phyloP scores from a whole-genome alignment of 2,113 vertebrate species.

The Mustelus asterias region DNA sequence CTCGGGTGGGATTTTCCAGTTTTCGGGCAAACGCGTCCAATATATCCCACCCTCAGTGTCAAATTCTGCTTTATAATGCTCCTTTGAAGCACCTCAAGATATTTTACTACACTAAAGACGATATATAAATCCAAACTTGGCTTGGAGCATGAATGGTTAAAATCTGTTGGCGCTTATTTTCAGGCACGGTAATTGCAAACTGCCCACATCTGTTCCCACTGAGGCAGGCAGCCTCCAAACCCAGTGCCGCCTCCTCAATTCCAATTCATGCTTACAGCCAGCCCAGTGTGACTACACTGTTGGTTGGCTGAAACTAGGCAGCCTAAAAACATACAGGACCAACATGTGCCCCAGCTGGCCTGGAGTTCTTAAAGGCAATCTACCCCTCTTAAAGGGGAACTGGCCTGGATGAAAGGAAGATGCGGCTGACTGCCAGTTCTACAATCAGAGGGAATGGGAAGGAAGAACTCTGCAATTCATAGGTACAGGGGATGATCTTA shows the following conservation, averaged over 20 bases:
- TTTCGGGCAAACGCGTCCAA: too few species aligned
- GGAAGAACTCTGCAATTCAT: background rate
- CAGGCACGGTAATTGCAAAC: background rate
- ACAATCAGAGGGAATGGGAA: background rate
- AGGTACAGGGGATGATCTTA: too few species aligned
- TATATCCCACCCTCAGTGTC: background rate
- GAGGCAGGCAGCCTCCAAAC: background rate
- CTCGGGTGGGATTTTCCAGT: too few species aligned
- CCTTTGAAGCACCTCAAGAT: background rate
- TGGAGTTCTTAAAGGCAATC: background rate
- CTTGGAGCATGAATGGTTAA: background rate
- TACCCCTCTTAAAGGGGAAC: background rate
- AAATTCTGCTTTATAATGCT: background rate
- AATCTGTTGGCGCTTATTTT: background rate
- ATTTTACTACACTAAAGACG: background rate
- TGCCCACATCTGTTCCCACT: background rate
- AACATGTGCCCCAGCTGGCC: background rate
- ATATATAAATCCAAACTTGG: background rate
- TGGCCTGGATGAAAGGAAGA: too few species aligned
- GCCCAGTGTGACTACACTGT: background rate
- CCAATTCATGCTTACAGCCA: background rate
- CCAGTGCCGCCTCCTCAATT: background rate
- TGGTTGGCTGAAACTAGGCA: background rate
- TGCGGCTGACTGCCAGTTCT: background rate
- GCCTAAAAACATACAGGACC: background rate